Evolutionary conservation across 2,113 vertebrate species (phyloP).

Genomic region (Acinonyx jubatus): DNA sequence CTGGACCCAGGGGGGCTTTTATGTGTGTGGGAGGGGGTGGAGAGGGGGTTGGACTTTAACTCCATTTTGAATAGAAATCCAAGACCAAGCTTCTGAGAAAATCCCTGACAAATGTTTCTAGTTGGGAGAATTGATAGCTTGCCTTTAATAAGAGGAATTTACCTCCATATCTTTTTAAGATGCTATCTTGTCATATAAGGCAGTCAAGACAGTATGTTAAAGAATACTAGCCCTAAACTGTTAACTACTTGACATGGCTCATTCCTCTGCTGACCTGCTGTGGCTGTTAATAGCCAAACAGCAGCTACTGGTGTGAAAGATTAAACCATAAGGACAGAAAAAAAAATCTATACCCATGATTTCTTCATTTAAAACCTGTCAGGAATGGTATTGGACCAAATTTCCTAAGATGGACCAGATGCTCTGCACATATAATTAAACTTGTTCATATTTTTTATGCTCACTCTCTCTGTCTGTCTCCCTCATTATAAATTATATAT

Average conservation of each 20-base stretch:
- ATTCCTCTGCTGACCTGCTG: conserved; percentile 34
- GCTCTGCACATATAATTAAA: background rate
- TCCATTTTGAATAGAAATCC: conserved; percentile 54
- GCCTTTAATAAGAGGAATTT: conserved; percentile 4
- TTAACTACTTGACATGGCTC: background rate
- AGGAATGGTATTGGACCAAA: background rate
- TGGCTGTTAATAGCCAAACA: conserved; percentile 31
- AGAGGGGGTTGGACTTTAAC: background rate
- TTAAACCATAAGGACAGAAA: conserved; percentile 3
- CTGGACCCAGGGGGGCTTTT: background rate
- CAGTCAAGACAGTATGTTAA: background rate
- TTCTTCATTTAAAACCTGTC: conserved; percentile 35
- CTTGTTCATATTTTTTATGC: background rate
- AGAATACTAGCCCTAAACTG: background rate
- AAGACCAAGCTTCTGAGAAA: background rate
- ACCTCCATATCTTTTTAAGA: conserved; percentile 36
- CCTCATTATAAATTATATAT: background rate
- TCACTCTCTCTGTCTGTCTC: background rate
- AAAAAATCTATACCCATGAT: background rate
- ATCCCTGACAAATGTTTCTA: background rate
- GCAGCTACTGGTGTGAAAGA: background rate
- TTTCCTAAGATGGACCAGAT: conserved; percentile 21
- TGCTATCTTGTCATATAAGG: conserved; percentile 31
- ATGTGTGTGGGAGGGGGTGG: no score
- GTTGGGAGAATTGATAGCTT: background rate